Base-by-base conservation (phyloP, 2,113 vertebrate genomes). In the Anguilla japonica region DNA sequence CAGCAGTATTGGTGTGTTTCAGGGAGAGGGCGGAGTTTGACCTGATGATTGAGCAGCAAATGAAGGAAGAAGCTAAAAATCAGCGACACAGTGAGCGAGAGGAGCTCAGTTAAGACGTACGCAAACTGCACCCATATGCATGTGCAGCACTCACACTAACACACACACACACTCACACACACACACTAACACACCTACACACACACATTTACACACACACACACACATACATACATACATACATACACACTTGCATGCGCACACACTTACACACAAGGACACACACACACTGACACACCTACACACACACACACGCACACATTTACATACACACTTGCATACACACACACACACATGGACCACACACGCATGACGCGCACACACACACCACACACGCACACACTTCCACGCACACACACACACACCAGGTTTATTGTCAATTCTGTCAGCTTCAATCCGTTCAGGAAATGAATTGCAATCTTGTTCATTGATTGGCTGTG, bases 1-100 rank as follows among this genome's bases (percentile, higher is more conserved):
- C 56, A 16, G 56, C 18, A 16, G 18, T 15, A 60, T 60, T 60
- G 56, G 41, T 80, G 5, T 60, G 78, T 79, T 84, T 79, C 87
- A 96, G 95, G 82, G 95, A 96, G 86, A 91, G 89, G 81, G 91
- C 95, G 79, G 93, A 92, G 87, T 95, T 96, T 88, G 92, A 95
- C 79, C 81, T 40, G 85, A 94, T 91, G 92, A 95, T 96, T 63
- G 96, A 95, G 20, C 89, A 83, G 67, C 90, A 94, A 53, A 91
- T 94, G 91, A 92, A 63, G 86, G 9, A 2, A 0, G 93, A 92
- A 85, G 87, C 87, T 0, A 53, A 26, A n/a, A 22, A 41, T 41
- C 85, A 85, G 40, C 89, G 20, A 41, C 84, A 9, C 5, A 75
- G 71, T 6, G 71, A 11, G 6, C n/a, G 34, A 5, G 71, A 75